phyloP scores from a whole-genome alignment of 2,797 vertebrate genomes.

The Champsocephalus esox region DNA sequence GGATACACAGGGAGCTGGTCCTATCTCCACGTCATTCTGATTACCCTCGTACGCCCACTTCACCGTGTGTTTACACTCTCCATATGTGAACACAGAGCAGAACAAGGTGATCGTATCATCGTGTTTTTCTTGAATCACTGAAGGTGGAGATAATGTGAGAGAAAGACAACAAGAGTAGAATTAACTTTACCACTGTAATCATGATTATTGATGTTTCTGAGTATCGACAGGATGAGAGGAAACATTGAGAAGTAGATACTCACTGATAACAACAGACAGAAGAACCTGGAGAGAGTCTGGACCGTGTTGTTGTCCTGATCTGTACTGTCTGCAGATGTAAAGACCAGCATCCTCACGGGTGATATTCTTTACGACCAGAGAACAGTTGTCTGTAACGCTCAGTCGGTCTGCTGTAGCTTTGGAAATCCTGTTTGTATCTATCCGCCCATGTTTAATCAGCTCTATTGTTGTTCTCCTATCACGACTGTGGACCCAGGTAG shows the following conservation, averaged over 20 bases:
- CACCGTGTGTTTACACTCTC: no score
- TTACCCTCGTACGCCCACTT: no score
- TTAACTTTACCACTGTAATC: not conserved
- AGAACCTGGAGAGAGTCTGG: rapidly evolving
- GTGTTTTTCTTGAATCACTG: not conserved
- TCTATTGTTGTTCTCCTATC: rapidly evolving
- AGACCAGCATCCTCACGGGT: rapidly evolving
- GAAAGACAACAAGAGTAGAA: not conserved
- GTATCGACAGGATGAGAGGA: not conserved
- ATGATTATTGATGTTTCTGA: not conserved
- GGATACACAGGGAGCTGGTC: rapidly evolving
- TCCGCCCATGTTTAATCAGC: rapidly evolving
- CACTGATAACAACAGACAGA: conserved; percentile 19
- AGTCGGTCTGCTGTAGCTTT: not conserved
- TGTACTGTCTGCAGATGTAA: conserved; percentile 8
- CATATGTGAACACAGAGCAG: no score
- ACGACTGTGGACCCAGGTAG: rapidly evolving
- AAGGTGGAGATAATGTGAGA: not conserved
- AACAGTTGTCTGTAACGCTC: conserved; percentile 12
- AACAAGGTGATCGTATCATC: rapidly evolving
- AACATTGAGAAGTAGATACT: conserved; percentile 13
- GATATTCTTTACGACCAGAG: conserved; percentile 29
- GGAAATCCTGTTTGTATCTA: rapidly evolving
- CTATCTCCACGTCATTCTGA: not conserved
- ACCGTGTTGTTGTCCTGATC: no score